Percentiles rank a stretch among this genome's conserved stretches.
Conservation (phyloP, 1,140 invertebrate species). For the Homalodisca vitripennis region DNA sequence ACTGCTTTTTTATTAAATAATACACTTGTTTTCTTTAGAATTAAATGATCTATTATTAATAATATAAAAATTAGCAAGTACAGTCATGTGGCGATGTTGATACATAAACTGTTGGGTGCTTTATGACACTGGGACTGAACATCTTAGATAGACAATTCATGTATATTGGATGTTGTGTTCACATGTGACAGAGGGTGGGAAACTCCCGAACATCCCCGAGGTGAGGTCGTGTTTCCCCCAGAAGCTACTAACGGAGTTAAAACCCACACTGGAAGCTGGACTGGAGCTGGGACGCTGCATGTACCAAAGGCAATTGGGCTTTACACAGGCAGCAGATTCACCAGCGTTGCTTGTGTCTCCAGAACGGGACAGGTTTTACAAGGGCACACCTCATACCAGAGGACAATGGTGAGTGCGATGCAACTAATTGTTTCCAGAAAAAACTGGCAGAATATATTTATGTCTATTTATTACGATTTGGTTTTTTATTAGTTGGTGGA, state of each 20-base stretch:
- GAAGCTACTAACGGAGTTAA: neutral
- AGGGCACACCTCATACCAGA: neutral
- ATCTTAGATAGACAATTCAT: too few relatives aligned
- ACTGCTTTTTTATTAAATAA: too few relatives aligned
- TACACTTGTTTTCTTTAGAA: too few relatives aligned
- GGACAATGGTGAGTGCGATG: neutral
- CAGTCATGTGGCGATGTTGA: too few relatives aligned
- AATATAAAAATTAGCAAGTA: too few relatives aligned
- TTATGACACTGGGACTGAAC: too few relatives aligned
- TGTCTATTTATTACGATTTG: neutral
- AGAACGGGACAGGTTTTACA: slow-evolving; percentile 12
- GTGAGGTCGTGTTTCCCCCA: neutral
- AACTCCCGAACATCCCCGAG: too few relatives aligned
- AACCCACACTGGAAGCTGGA: slow-evolving; percentile 7
- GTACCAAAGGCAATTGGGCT: slow-evolving; percentile 10
- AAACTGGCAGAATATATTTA: neutral
- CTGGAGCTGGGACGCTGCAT: slow-evolving; percentile 2
- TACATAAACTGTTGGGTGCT: too few relatives aligned
- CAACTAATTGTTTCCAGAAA: too few relatives aligned
- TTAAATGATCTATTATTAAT: too few relatives aligned
- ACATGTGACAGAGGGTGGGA: neutral
- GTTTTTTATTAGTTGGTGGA: slow-evolving; percentile 18
- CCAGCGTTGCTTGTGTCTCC: neutral
- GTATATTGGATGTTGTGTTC: too few relatives aligned
- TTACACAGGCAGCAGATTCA: neutral